A percentile compares a stretch with the other conserved stretches of the same genome.
Evolutionary conservation across 2,888 invertebrate genomes (phyloP).

Genomic region (Sinelater perroti): DNA sequence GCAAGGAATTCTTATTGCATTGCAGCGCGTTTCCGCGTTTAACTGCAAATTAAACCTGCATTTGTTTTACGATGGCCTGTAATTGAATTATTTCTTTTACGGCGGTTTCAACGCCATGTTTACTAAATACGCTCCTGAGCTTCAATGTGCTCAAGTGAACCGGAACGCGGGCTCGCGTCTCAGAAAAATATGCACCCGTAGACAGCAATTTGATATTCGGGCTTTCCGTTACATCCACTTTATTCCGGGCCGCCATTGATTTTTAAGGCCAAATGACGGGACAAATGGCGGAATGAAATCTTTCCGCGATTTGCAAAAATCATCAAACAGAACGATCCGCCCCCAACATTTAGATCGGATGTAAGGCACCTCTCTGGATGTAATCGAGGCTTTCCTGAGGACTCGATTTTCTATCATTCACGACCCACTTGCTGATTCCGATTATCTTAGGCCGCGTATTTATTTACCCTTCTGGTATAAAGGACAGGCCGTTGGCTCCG

Average conservation of each 20-base stretch:
- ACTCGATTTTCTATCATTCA: constrained; percentile 19
- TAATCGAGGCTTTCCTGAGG: constrained; percentile 38
- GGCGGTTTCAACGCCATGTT: constrained; percentile 42
- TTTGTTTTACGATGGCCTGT: constrained; percentile 52
- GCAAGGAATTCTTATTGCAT: constrained; percentile 45
- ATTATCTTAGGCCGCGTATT: too few relatives aligned
- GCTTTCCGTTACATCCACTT: constrained; percentile 9
- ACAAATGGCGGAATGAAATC: constrained; percentile 34
- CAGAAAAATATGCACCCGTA: constrained; percentile 3
- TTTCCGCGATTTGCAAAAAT: constrained; percentile 44
- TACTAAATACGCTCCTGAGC: constrained; percentile 38
- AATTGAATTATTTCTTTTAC: constrained; percentile 54
- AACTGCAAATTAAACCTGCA: constrained; percentile 54
- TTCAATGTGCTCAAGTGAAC: constrained; percentile 12
- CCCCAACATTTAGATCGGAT: constrained; percentile 43
- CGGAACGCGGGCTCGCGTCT: constrained; percentile 7
- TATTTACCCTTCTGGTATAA: too few relatives aligned
- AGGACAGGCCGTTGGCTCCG: too few relatives aligned
- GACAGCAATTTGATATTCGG: constrained; percentile 8
- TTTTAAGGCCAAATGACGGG: constrained; percentile 23
- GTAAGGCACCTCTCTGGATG: constrained; percentile 41
- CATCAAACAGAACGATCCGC: constrained; percentile 43
- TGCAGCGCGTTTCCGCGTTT: constrained; percentile 51
- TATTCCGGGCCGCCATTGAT: constrained; percentile 20
- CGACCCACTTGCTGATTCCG: constrained; percentile 1